Percentiles rank a stretch among this genome's conserved stretches.
Conservation (phyloP, 2,797 vertebrate species). For the Euthynnus affinis region DNA sequence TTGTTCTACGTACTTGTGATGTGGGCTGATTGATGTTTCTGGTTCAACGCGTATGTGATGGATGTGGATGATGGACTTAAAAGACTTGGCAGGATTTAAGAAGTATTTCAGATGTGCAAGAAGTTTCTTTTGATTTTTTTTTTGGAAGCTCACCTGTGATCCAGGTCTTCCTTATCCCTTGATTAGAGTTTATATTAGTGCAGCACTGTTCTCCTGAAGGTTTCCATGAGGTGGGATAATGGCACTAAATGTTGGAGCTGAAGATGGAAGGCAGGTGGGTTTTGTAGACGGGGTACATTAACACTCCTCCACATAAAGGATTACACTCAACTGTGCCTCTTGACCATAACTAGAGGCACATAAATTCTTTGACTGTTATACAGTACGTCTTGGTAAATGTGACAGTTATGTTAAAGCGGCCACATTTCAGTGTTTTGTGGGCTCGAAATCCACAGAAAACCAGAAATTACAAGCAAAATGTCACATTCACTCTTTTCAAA, state of each 20-base stretch:
- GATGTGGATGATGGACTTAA: slow-evolving; percentile 29
- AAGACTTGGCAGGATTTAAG: background rate
- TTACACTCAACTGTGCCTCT: background rate
- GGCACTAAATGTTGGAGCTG: background rate
- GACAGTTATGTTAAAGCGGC: background rate
- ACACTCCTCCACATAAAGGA: background rate
- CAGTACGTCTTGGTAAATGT: background rate
- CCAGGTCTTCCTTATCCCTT: background rate
- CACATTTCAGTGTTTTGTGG: background rate
- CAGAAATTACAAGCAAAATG: background rate
- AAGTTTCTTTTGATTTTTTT: slow-evolving; percentile 18
- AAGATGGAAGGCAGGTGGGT: slow-evolving; percentile 5
- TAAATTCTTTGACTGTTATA: slow-evolving; percentile 15
- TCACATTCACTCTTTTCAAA: slow-evolving; percentile 12
- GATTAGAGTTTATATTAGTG: background rate
- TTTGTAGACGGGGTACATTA: background rate
- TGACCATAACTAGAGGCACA: background rate
- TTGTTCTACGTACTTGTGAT: slow-evolving; percentile 41
- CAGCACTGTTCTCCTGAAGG: background rate
- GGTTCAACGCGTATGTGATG: background rate
- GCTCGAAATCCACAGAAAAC: background rate
- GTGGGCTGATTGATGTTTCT: slow-evolving; percentile 45
- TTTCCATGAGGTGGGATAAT: background rate
- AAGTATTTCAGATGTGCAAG: slow-evolving; percentile 19
- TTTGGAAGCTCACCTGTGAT: background rate